Percentiles rank a stretch among this genome's conserved stretches.
Conservation (phyloP, 2,797 vertebrate genomes). For the Sarcoramphus papa region DNA sequence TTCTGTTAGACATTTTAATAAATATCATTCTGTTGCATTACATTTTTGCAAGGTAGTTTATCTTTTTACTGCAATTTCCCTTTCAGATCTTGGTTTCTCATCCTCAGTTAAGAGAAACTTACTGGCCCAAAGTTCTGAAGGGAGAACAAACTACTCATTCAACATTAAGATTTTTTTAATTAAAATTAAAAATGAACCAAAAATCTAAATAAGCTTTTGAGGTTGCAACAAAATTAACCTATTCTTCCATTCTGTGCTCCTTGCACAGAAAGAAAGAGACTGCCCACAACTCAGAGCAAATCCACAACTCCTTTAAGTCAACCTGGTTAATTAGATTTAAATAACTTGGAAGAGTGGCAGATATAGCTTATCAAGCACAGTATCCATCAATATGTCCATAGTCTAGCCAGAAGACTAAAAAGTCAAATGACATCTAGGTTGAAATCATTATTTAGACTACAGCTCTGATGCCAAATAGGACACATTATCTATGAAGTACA, state of each 20-base stretch:
- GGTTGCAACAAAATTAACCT: neutral
- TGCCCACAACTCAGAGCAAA: neutral
- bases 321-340: neutral
- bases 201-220: neutral
- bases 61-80: neutral
- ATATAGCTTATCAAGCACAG: neutral
- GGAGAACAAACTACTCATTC: neutral
- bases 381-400: neutral
- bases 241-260: neutral
- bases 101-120: neutral
- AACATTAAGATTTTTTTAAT: neutral
- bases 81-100: neutral
- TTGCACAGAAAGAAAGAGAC: neutral
- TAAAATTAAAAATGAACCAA: neutral
- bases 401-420: neutral
- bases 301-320: neutral
- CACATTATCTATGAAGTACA: neutral
- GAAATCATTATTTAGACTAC: neutral
- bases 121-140: neutral
- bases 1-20: conserved; percentile 19
- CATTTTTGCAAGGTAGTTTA: neutral
- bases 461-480: neutral
- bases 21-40: neutral
- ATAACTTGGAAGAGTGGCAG: neutral
- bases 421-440: neutral